These are phyloP conservation scores for Spinibarbus caldwelli DNA, from an alignment of 2,797 vertebrate species.

Conservation along the genomic window DNA sequence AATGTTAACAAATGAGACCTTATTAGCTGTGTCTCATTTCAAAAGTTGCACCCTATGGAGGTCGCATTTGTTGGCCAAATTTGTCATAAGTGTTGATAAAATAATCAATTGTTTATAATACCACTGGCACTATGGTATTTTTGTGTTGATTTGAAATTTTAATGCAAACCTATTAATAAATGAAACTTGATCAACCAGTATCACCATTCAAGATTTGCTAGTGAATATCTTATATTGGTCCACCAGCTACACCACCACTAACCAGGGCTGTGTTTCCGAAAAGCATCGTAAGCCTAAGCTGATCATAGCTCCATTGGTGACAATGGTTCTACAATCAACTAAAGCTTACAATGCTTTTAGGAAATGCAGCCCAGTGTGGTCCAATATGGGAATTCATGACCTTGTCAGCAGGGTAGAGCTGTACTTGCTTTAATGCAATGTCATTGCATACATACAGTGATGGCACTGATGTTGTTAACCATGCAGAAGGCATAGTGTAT, in stretches of 20 bases:
- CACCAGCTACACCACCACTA: background rate
- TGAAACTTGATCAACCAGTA: background rate
- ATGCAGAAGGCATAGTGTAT: conserved; percentile 17
- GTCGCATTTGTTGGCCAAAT: background rate
- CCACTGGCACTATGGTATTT: background rate
- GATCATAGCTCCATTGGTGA: background rate
- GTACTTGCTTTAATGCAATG: background rate
- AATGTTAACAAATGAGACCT: background rate
- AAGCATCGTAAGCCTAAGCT: background rate
- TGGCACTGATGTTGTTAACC: conserved; percentile 13
- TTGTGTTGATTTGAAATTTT: background rate
- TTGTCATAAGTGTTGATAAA: background rate
- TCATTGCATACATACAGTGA: background rate
- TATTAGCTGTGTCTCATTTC: background rate
- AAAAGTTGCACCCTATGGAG: background rate
- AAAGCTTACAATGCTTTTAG: background rate
- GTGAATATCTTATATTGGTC: background rate
- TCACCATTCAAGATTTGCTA: background rate
- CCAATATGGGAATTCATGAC: background rate
- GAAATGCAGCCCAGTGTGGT: background rate
- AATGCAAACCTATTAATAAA: background rate
- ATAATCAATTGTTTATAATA: background rate
- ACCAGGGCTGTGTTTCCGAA: background rate
- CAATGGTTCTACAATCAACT: background rate
- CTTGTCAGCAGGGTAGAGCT: background rate